Percentiles rank a stretch among this genome's conserved stretches.
Evolutionary conservation across 1,140 invertebrate genomes (phyloP).

Genomic region (Trissolcus basalis): DNA sequence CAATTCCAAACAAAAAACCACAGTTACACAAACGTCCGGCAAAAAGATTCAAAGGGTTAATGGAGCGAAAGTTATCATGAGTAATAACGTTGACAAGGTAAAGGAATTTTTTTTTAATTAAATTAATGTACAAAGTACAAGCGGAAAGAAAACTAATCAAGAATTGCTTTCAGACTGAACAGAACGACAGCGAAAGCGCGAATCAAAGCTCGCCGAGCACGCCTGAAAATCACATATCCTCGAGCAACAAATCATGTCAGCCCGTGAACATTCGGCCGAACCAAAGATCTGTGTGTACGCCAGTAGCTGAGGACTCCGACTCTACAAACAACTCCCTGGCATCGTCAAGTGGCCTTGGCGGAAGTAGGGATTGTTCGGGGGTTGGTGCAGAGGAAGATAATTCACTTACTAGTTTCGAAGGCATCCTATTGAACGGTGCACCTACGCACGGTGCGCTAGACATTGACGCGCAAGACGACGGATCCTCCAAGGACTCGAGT

Average conservation of each 20-base stretch:
- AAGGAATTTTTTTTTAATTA: not conserved
- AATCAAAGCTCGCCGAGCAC: constrained; percentile 57
- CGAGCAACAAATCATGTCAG: constrained; percentile 60
- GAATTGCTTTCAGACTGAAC: constrained; percentile 65
- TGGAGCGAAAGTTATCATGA: constrained; percentile 72
- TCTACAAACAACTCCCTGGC: constrained; percentile 78
- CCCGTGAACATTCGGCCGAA: constrained; percentile 56
- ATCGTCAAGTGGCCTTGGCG: constrained; percentile 77
- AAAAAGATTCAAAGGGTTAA: constrained; percentile 75
- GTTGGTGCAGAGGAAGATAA: constrained; percentile 78
- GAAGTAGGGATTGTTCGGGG: constrained; percentile 72
- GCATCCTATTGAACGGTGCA: constrained; percentile 79
- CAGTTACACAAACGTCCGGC: constrained; percentile 69
- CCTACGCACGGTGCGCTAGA: constrained; percentile 73
- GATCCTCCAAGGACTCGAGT: constrained; percentile 77
- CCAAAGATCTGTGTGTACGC: constrained; percentile 67
- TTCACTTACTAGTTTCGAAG: constrained; percentile 80
- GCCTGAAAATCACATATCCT: constrained; percentile 69
- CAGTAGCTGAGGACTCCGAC: constrained; percentile 78
- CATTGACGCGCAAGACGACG: constrained; percentile 77
- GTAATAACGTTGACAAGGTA: constrained; percentile 75
- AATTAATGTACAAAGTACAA: not conserved
- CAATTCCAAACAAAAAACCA: constrained; percentile 74
- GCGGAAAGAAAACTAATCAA: not conserved
- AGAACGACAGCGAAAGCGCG: constrained; percentile 64